Percentiles rank a stretch among this genome's conserved stretches.
phyloP scores from a whole-genome alignment of 2,888 invertebrate genomes.

The Cyclophora albipunctata region DNA sequence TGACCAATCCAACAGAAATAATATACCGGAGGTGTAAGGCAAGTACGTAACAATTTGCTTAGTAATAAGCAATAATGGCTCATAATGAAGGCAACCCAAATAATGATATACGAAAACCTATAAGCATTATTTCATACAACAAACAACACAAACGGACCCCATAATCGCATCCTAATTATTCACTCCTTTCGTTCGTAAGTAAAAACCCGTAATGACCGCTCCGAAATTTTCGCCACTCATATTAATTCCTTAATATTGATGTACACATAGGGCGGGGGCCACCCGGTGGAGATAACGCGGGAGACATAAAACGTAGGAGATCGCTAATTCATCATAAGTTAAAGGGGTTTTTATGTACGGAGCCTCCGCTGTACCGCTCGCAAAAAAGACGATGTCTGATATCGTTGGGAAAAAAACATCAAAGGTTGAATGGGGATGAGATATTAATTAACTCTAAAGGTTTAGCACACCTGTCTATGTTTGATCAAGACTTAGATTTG shows the following conservation, averaged over 20 bases:
- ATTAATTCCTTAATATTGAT: conserved; percentile 72
- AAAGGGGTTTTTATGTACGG: conserved; percentile 73
- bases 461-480: conserved; percentile 26
- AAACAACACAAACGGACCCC: conserved; percentile 8
- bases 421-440: conserved; percentile 45
- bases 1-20: too few relatives aligned
- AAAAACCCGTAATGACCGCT: conserved; percentile 32
- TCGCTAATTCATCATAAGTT: conserved; percentile 77
- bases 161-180: conserved; percentile 16
- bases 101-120: too few relatives aligned
- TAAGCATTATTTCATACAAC: conserved; percentile 4
- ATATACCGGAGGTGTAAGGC: too few relatives aligned
- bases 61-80: too few relatives aligned
- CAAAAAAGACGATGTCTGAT: conserved; percentile 56
- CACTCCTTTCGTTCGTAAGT: conserved; percentile 21
- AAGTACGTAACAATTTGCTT: too few relatives aligned
- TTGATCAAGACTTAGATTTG: conserved; percentile 6
- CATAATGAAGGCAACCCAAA: too few relatives aligned
- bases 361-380: conserved; percentile 52
- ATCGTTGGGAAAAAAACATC: conserved; percentile 52
- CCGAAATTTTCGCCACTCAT: conserved; percentile 62
- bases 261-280: conserved; percentile 33
- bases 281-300: conserved; percentile 55
- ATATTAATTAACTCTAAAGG: conserved; percentile 64
- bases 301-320: conserved; percentile 74